Percentiles rank a stretch among this genome's conserved stretches.
These are phyloP conservation scores for Lutjanus campechanus DNA, from an alignment of 2,797 vertebrate species.

Conservation along the genomic window DNA sequence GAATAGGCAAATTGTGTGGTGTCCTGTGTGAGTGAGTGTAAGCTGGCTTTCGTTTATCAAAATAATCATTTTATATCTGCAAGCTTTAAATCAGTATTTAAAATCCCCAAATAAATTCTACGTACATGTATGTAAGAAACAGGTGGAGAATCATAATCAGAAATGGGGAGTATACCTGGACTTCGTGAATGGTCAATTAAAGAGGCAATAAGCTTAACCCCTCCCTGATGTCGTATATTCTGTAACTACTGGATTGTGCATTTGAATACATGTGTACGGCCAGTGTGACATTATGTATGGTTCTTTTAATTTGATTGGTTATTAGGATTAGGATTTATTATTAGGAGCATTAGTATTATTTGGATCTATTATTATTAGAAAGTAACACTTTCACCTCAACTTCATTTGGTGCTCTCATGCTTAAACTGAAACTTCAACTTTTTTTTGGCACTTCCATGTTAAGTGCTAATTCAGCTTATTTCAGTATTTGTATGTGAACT, in stretches of 20 bases:
- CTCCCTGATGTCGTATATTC: too few species aligned
- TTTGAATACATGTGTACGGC: too few species aligned
- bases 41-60: conserved; percentile 23
- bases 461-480: conserved; percentile 1
- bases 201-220: too few species aligned
- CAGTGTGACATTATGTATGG: too few species aligned
- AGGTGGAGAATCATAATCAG: too few species aligned
- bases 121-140: not conserved
- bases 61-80: conserved; percentile 6
- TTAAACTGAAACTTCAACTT: not conserved
- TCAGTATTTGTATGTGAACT: not conserved
- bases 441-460: not conserved
- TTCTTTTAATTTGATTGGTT: too few species aligned
- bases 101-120: conserved; percentile 30
- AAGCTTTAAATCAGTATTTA: conserved; percentile 33
- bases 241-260: too few species aligned
- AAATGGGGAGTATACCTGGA: too few species aligned
- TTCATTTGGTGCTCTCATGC: not conserved
- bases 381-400: not conserved
- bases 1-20: conserved; percentile 32
- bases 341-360: too few species aligned
- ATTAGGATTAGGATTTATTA: too few species aligned
- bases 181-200: too few species aligned
- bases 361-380: too few species aligned
- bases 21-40: not conserved